phyloP scores from a whole-genome alignment of 2,113 vertebrate genomes.

The Pachyramphus minor region DNA sequence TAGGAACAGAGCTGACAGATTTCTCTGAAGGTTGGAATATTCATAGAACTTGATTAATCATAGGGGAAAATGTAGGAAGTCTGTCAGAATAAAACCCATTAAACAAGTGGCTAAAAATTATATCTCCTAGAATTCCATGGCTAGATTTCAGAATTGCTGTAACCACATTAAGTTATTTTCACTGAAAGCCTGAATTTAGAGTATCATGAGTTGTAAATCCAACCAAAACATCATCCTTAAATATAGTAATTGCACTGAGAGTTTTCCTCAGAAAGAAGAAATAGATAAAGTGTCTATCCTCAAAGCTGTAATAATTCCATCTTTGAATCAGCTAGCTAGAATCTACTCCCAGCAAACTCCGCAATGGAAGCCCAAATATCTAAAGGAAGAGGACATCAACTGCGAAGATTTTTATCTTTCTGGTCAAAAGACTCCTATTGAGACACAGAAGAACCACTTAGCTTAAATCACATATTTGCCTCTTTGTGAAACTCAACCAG shows the following conservation, averaged over 20 bases:
- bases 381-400: not conserved
- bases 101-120: not conserved
- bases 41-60: not conserved
- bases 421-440: accelerated
- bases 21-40: not conserved
- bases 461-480: not conserved
- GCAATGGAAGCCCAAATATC: not conserved
- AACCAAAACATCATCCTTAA: not conserved
- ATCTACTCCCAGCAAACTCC: not conserved
- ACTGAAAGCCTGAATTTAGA: not conserved
- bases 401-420: not conserved
- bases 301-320: not conserved
- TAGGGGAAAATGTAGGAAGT: not conserved
- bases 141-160: not conserved
- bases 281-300: not conserved
- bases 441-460: not conserved
- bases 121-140: not conserved
- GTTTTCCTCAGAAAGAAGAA: not conserved
- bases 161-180: not conserved
- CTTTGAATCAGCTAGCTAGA: not conserved
- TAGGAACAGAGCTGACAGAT: not conserved
- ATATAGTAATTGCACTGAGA: not conserved
- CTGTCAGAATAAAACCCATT: not conserved
- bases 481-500: not conserved
- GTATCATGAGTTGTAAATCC: not conserved